Percentiles rank a stretch among this genome's conserved stretches.
Conservation (phyloP, 2,888 invertebrate species). For the Ophion ventricosus region DNA sequence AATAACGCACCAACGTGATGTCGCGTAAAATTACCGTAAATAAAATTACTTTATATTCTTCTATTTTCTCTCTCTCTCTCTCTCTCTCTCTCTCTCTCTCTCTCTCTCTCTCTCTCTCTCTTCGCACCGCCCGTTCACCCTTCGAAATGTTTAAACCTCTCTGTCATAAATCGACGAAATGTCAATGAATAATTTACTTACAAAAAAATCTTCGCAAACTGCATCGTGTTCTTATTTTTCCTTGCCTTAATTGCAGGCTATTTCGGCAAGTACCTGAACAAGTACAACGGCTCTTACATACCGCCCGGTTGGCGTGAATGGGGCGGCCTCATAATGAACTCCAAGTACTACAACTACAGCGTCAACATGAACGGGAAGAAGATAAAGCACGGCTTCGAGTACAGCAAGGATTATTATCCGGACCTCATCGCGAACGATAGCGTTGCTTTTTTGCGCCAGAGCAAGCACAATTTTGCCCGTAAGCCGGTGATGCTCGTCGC, state of each 20-base stretch:
- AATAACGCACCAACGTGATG: too few relatives aligned
- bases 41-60: too few relatives aligned
- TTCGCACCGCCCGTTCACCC: too few relatives aligned
- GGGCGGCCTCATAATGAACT: conserved; percentile 98
- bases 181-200: too few relatives aligned
- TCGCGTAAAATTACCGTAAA: too few relatives aligned
- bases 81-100: too few relatives aligned
- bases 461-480: conserved; percentile 92
- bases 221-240: too few relatives aligned
- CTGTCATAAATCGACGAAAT: too few relatives aligned
- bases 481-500: conserved; percentile 97
- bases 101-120: too few relatives aligned
- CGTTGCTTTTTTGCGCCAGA: conserved; percentile 95
- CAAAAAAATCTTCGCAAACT: too few relatives aligned
- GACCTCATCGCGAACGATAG: conserved; percentile 98
- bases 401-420: conserved; percentile 96
- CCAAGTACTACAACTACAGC: conserved; percentile 98
- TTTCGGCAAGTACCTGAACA: conserved; percentile 98
- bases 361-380: conserved; percentile 98
- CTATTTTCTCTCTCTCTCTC: too few relatives aligned
- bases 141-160: too few relatives aligned
- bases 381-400: conserved; percentile 96
- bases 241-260: conserved; percentile 87
- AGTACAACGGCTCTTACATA: conserved; percentile 98
- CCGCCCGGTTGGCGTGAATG: conserved; percentile 97